Percentiles rank a stretch among this genome's conserved stretches.
phyloP scores from a whole-genome alignment of 1,140 invertebrate genomes.

The Branchinecta lindahli region DNA sequence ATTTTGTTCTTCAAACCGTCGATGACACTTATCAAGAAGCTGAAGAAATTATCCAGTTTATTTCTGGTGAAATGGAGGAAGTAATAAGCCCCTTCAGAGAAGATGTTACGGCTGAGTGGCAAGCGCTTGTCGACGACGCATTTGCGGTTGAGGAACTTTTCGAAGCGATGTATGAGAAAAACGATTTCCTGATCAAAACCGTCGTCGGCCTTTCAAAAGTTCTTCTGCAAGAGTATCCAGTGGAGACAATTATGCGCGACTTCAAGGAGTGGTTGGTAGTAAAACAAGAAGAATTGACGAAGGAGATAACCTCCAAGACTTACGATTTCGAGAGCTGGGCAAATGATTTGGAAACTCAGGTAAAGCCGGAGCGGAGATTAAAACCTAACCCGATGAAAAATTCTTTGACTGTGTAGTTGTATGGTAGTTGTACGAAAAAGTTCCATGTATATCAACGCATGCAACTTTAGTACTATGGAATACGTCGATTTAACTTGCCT shows the following conservation, averaged over 20 bases:
- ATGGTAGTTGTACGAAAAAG: too few relatives aligned
- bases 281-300: background rate
- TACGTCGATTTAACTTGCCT: too few relatives aligned
- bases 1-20: too few relatives aligned
- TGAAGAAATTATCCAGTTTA: too few relatives aligned
- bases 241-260: background rate
- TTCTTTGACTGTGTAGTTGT: too few relatives aligned
- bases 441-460: too few relatives aligned
- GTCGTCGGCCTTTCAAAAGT: background rate
- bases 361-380: background rate
- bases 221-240: background rate
- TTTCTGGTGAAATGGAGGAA: background rate
- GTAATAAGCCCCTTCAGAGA: background rate
- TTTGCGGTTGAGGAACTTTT: background rate
- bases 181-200: background rate
- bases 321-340: background rate
- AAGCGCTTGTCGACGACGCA: background rate
- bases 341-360: conserved; percentile 1
- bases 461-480: too few relatives aligned
- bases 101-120: background rate
- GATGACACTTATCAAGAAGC: too few relatives aligned
- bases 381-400: too few relatives aligned
- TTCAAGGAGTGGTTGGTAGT: background rate
- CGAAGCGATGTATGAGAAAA: background rate
- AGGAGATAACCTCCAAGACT: background rate